Conservation (phyloP, 2,113 vertebrate genomes). For the Hemicordylus capensis region DNA sequence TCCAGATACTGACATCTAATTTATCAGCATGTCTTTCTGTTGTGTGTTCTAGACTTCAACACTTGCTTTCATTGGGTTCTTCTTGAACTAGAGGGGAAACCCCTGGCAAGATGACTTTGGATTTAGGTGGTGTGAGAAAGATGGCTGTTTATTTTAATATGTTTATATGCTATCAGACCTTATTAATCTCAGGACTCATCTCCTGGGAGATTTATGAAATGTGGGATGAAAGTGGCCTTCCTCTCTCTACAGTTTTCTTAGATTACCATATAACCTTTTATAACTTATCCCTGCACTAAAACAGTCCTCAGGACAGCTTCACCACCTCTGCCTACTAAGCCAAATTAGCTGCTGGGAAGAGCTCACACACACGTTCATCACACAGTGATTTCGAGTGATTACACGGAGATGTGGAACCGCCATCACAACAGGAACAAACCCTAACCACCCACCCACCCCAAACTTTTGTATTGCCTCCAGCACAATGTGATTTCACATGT, state of each 20-base stretch:
- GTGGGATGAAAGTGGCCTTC: neutral
- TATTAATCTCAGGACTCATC: no score
- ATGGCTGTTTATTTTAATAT: neutral
- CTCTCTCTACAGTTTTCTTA: no score
- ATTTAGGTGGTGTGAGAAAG: neutral
- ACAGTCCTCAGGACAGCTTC: neutral
- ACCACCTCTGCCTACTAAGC: no score
- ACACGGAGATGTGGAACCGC: neutral
- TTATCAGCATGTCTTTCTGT: slow-evolving; percentile 52
- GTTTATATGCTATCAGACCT: neutral
- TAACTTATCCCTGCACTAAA: neutral
- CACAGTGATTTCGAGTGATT: neutral
- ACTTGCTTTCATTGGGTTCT: neutral
- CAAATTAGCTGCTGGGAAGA: neutral
- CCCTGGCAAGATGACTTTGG: neutral
- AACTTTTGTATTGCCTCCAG: neutral
- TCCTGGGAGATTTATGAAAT: neutral
- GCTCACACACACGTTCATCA: neutral
- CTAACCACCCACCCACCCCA: neutral
- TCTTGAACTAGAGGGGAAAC: neutral
- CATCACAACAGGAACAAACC: neutral
- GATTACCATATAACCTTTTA: neutral
- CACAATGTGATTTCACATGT: neutral
- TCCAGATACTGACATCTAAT: slow-evolving; percentile 55
- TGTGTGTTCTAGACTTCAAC: slow-evolving; percentile 35